Evolutionary conservation across 2,113 vertebrate genomes (phyloP).

Genomic region (rat (Rattus norvegicus)): DNA sequence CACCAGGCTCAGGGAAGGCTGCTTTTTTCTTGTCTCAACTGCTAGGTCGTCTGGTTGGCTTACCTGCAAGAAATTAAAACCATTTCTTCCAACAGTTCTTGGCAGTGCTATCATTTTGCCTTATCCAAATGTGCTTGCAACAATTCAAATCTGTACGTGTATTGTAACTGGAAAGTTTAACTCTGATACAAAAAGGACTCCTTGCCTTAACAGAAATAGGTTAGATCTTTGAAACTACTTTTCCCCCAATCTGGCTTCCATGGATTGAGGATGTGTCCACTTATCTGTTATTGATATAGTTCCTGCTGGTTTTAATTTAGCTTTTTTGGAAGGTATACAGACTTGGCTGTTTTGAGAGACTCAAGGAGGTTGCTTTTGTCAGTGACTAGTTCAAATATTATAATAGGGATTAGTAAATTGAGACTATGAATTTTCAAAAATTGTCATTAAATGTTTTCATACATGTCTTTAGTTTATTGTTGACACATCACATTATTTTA

Average conservation of each 20-base stretch:
- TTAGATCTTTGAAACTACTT: background rate
- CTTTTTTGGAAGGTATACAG: background rate
- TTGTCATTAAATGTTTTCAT: background rate
- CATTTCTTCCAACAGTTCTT: background rate
- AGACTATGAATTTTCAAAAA: slow-evolving; percentile 17
- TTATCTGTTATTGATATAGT: slow-evolving; percentile 8
- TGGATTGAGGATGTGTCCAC: background rate
- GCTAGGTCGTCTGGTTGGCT: background rate
- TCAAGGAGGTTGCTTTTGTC: background rate
- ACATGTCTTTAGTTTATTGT: background rate
- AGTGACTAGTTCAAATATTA: background rate
- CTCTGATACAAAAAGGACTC: background rate
- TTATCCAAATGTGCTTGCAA: background rate
- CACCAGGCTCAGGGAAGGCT: background rate
- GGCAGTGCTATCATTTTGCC: background rate
- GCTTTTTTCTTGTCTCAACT: slow-evolving; percentile 39
- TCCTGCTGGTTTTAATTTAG: background rate
- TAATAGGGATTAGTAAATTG: background rate
- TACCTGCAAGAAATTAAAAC: slow-evolving; percentile 19
- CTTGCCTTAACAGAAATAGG: slow-evolving; percentile 2
- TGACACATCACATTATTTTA: slow-evolving; percentile 18
- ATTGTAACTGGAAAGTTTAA: background rate
- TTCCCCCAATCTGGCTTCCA: background rate
- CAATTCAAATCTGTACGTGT: background rate
- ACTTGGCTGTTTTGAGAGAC: background rate